phyloP scores from a whole-genome alignment of 2,113 vertebrate genomes.

The Galbula dea region DNA sequence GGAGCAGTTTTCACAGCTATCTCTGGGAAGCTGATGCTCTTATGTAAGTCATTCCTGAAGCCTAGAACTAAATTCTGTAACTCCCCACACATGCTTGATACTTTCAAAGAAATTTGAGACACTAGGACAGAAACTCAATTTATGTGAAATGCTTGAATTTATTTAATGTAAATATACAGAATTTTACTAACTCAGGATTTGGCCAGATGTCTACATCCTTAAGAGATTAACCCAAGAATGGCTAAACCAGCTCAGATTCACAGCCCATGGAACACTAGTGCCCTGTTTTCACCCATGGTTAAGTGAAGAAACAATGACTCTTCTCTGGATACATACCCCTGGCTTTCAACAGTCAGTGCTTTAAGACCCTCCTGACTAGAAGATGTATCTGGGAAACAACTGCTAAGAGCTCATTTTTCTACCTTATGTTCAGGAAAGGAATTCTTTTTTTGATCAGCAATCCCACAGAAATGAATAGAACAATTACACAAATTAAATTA shows the following conservation, averaged over 20 bases:
- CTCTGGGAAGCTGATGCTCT: background rate
- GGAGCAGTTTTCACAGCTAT: slow-evolving; percentile 19
- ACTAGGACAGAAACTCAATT: background rate
- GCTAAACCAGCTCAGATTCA: background rate
- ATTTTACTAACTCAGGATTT: background rate
- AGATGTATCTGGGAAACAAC: background rate
- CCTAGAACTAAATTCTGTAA: background rate
- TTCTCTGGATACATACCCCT: background rate
- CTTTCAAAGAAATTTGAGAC: background rate
- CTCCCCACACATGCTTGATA: background rate
- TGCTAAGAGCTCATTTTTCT: background rate
- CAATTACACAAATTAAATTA: background rate
- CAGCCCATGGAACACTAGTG: background rate
- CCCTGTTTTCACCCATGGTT: background rate
- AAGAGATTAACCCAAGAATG: background rate
- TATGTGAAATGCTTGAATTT: background rate
- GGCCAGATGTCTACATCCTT: background rate
- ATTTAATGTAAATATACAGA: background rate
- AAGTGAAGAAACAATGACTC: background rate
- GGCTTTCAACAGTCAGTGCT: background rate
- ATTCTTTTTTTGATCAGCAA: background rate
- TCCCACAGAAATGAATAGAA: background rate
- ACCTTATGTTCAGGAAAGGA: background rate
- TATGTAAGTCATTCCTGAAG: background rate
- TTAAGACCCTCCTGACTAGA: background rate